Conservation (phyloP, 2,888 invertebrate species). For the Oscheius sp. region DNA sequence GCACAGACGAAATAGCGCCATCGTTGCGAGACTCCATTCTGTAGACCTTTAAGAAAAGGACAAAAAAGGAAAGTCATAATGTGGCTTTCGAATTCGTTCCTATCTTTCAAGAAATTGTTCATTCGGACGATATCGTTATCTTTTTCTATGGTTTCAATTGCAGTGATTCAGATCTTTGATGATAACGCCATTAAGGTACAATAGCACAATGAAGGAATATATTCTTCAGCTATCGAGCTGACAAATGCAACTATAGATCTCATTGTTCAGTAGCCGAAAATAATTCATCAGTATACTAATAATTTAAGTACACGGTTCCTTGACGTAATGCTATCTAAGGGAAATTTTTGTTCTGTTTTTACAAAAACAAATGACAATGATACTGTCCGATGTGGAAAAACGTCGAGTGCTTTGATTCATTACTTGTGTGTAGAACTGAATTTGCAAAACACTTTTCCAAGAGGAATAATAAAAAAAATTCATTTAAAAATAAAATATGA, state of each 20-base stretch:
- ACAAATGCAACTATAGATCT: slow-evolving; percentile 43
- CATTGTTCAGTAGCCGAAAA: slow-evolving; percentile 26
- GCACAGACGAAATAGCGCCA: too few species aligned
- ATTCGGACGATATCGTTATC: background rate
- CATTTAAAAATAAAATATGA: too few species aligned
- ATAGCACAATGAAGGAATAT: background rate
- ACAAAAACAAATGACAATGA: background rate
- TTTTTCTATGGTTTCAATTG: background rate
- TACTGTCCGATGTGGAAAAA: background rate
- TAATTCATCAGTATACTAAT: background rate
- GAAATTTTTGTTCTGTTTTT: background rate
- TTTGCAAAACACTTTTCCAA: background rate
- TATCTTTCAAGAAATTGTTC: background rate
- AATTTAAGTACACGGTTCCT: background rate
- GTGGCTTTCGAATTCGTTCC: background rate
- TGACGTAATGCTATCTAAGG: background rate
- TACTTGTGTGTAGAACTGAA: slow-evolving; percentile 32
- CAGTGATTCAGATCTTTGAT: slow-evolving; percentile 6
- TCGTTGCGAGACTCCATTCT: too few species aligned
- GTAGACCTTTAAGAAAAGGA: too few species aligned
- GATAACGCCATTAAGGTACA: background rate
- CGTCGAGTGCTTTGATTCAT: slow-evolving; percentile 25
- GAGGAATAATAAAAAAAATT: too few species aligned
- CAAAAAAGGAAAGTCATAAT: background rate
- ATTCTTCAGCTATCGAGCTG: background rate